A percentile compares a stretch with the other conserved stretches of the same genome.
phyloP scores from a whole-genome alignment of 2,797 vertebrate species.

The Acanthopagrus latus region DNA sequence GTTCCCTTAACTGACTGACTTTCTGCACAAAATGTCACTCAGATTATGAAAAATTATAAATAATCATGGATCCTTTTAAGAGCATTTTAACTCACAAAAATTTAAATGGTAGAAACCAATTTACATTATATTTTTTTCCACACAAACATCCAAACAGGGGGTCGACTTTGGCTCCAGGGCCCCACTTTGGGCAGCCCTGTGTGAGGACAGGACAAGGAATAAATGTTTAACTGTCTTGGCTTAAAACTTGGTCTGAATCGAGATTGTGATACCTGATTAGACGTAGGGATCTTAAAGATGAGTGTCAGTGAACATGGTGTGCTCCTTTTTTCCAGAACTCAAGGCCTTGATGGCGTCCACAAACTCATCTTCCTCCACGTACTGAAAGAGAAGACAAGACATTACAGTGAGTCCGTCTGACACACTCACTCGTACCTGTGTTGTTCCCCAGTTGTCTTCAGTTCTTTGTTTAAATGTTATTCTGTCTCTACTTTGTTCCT shows the following conservation, averaged over 20 bases:
- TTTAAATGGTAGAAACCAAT: no score
- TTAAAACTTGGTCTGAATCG: neutral
- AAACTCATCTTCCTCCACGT: slow-evolving; percentile 91
- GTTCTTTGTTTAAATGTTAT: neutral
- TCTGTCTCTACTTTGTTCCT: neutral
- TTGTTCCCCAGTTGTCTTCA: no score
- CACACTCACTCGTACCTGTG: no score
- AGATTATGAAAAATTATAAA: no score
- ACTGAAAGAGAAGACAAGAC: slow-evolving; percentile 79
- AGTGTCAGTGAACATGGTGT: slow-evolving; percentile 94
- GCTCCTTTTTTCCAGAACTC: slow-evolving; percentile 92
- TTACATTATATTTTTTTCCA: no score
- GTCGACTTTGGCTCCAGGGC: no score
- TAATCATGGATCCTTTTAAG: no score
- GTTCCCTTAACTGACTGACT: no score
- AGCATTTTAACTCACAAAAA: no score
- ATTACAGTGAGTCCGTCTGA: neutral
- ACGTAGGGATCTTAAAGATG: slow-evolving; percentile 81
- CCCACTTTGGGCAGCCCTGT: no score
- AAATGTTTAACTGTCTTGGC: slow-evolving; percentile 4
- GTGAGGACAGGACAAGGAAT: neutral
- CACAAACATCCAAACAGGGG: no score
- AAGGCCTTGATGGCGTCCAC: slow-evolving; percentile 92
- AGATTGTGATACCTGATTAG: slow-evolving; percentile 17
- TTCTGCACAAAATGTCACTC: no score